These are phyloP conservation scores for Plemyria rubiginata DNA, from an alignment of 2,888 invertebrate genomes.

Conservation along the genomic window DNA sequence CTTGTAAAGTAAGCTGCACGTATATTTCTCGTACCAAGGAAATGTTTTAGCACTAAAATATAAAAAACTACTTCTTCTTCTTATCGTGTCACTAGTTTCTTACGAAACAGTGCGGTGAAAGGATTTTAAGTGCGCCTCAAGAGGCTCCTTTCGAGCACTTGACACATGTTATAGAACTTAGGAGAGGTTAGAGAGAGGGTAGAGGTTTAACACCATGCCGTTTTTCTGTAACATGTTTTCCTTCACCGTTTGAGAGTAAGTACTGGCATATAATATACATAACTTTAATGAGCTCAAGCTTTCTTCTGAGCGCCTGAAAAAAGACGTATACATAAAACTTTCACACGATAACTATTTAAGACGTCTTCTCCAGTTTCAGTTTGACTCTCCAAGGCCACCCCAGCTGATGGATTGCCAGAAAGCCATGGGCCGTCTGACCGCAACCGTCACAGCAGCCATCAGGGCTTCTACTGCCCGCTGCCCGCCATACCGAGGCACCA, in stretches of 20 bases:
- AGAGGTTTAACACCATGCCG: too few species aligned
- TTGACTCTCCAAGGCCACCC: conserved; percentile 70
- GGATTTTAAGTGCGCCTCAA: too few species aligned
- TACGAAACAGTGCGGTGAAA: too few species aligned
- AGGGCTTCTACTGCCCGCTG: conserved; percentile 68
- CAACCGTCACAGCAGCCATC: conserved; percentile 72
- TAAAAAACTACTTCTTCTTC: too few species aligned
- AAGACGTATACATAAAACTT: background rate
- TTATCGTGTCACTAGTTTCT: too few species aligned
- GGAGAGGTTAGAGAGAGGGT: too few species aligned
- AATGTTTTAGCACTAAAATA: background rate
- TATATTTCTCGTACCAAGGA: background rate
- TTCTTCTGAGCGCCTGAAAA: too few species aligned
- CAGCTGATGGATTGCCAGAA: conserved; percentile 68
- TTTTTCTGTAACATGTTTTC: too few species aligned
- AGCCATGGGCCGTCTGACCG: conserved; percentile 69
- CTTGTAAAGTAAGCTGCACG: conserved; percentile 63
- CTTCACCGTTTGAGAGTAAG: too few species aligned
- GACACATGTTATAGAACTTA: too few species aligned
- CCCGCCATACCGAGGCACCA: conserved; percentile 73
- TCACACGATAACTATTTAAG: background rate
- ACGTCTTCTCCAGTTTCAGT: conserved; percentile 65
- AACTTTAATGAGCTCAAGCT: background rate
- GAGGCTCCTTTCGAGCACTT: too few species aligned
- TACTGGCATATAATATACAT: too few species aligned